Conservation (phyloP, 37 sponge, comb jelly and placozoan species). For the Ephydatia muelleri region DNA sequence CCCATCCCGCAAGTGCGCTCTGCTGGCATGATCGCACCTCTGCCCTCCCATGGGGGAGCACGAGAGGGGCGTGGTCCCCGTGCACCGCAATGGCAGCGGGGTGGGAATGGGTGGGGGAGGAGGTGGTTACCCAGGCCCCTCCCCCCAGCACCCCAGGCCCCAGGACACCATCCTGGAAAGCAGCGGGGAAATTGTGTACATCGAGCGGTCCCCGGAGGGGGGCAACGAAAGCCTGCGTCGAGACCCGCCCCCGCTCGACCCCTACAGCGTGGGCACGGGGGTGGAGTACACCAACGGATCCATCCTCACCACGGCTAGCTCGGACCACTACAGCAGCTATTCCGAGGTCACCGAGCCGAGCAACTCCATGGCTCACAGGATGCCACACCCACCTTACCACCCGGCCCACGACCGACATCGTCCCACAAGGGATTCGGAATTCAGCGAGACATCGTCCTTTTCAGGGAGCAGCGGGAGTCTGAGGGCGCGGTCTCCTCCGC, state of each 20-base stretch:
- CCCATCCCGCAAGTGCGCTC: neutral
- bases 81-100: too few relatives aligned
- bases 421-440: constrained; percentile 33
- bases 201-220: neutral
- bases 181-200: neutral
- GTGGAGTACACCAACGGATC: neutral
- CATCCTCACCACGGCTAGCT: neutral
- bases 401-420: neutral
- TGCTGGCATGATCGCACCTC: too few relatives aligned
- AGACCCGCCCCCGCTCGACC: neutral
- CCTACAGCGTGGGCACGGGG: neutral
- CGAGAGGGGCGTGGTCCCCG: too few relatives aligned
- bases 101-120: neutral
- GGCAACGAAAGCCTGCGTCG: neutral
- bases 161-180: neutral
- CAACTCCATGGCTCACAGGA: constrained; percentile 5
- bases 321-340: constrained; percentile 24
- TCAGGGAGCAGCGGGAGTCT: neutral
- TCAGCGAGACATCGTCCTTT: constrained; percentile 49
- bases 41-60: too few relatives aligned
- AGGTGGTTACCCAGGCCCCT: neutral
- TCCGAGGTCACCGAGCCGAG: constrained; percentile 19
- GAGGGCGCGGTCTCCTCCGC: neutral
- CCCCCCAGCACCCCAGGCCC: neutral
- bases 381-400: constrained; percentile 18